These are phyloP conservation scores for Dolichoris vasculosae DNA, from an alignment of 1,140 invertebrate genomes.

Conservation along the genomic window DNA sequence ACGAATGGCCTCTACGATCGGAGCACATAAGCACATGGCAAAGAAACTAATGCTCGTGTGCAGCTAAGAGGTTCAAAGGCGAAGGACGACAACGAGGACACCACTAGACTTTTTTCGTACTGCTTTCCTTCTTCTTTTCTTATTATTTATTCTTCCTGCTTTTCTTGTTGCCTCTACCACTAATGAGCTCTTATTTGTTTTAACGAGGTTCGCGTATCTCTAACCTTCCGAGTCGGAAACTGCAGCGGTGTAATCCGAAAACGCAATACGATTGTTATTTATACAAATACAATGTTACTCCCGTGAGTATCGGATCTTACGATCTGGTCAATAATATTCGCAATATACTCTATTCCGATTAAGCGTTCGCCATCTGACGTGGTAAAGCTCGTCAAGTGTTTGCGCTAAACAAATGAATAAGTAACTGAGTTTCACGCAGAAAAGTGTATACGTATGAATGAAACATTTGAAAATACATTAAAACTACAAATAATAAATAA, in stretches of 20 bases:
- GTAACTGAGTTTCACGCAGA: conserved; percentile 11
- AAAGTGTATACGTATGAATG: neutral
- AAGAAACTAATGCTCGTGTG: neutral
- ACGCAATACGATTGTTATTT: conserved; percentile 41
- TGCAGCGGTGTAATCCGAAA: conserved; percentile 4
- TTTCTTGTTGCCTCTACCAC: neutral
- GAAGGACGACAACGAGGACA: conserved; percentile 9
- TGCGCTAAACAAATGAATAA: conserved; percentile 48
- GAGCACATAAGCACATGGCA: neutral
- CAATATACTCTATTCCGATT: neutral
- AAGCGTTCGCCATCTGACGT: neutral
- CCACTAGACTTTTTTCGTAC: neutral
- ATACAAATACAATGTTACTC: conserved; percentile 33
- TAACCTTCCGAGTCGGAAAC: conserved; percentile 41
- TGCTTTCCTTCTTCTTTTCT: neutral
- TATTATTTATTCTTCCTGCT: conserved; percentile 43
- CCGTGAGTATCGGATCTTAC: neutral
- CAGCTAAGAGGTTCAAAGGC: conserved; percentile 15
- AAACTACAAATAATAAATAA: neutral
- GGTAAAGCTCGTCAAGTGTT: neutral
- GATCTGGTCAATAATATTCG: conserved; percentile 40
- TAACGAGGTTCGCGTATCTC: conserved; percentile 48
- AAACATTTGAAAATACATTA: neutral
- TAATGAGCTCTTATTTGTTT: conserved; percentile 39
- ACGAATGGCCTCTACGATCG: conserved; percentile 49